Conservation (phyloP, 2,797 vertebrate species). For the Sebastes trivittatus region DNA sequence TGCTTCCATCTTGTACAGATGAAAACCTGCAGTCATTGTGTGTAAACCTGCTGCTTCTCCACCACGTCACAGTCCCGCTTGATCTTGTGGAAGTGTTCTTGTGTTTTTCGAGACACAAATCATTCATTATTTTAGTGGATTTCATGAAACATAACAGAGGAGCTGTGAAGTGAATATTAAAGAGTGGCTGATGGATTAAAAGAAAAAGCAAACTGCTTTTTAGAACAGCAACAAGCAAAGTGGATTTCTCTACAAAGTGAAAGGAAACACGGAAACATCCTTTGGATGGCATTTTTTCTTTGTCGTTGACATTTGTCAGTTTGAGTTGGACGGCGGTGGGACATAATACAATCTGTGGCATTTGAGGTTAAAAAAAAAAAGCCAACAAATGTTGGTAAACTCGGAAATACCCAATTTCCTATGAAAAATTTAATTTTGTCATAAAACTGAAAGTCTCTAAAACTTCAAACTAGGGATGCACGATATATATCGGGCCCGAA, state of each 20-base stretch:
- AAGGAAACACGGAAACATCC: background rate
- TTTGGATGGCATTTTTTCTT: constrained; percentile 1
- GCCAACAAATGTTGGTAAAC: background rate
- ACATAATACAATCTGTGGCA: background rate
- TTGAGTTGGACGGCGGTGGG: background rate
- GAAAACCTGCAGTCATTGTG: background rate
- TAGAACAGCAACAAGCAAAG: background rate
- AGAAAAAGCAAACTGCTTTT: background rate
- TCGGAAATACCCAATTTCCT: background rate
- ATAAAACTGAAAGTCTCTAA: background rate
- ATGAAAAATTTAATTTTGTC: background rate
- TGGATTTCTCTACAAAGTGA: background rate
- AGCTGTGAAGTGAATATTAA: background rate
- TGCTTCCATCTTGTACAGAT: background rate
- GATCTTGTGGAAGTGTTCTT: background rate
- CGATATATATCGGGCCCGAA: background rate
- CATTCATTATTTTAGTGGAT: background rate
- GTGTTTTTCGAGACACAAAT: background rate
- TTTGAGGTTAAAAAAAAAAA: background rate
- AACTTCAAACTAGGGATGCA: background rate
- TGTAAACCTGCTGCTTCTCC: background rate
- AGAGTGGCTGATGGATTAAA: background rate
- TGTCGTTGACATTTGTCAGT: background rate
- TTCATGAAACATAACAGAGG: background rate
- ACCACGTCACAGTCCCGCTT: background rate